Evolutionary conservation across 2,797 vertebrate genomes (phyloP).

Genomic region (Phalanger gymnotis): DNA sequence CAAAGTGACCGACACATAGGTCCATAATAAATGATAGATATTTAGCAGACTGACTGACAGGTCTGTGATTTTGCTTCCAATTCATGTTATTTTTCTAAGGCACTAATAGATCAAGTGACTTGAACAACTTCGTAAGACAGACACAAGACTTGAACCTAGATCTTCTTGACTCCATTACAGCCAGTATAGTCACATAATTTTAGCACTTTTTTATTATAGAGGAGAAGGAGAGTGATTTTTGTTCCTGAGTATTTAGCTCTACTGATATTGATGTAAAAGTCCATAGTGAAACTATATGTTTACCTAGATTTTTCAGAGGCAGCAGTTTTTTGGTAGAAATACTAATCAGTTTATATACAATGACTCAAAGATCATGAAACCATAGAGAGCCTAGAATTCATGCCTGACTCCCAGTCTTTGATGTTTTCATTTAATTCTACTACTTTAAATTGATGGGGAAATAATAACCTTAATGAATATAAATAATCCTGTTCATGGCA

Average conservation of each 20-base stretch:
- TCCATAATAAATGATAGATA: neutral
- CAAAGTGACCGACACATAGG: neutral
- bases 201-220: neutral
- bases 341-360: neutral
- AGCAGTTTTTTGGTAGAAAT: neutral
- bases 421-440: slow-evolving; percentile 6
- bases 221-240: neutral
- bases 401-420: neutral
- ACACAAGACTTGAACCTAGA: neutral
- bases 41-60: neutral
- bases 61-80: neutral
- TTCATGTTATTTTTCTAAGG: neutral
- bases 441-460: neutral
- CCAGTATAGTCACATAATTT: neutral
- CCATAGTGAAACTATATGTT: neutral
- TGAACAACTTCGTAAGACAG: neutral
- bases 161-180: neutral
- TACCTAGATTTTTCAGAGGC: slow-evolving; percentile 8
- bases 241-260: neutral
- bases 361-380: neutral
- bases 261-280: neutral
- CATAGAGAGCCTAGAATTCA: neutral
- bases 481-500: neutral
- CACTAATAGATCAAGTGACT: neutral
- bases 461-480: slow-evolving; percentile 12